Evolutionary conservation across 2,888 invertebrate species (phyloP).

Genomic region (Drosophila seclusa): DNA sequence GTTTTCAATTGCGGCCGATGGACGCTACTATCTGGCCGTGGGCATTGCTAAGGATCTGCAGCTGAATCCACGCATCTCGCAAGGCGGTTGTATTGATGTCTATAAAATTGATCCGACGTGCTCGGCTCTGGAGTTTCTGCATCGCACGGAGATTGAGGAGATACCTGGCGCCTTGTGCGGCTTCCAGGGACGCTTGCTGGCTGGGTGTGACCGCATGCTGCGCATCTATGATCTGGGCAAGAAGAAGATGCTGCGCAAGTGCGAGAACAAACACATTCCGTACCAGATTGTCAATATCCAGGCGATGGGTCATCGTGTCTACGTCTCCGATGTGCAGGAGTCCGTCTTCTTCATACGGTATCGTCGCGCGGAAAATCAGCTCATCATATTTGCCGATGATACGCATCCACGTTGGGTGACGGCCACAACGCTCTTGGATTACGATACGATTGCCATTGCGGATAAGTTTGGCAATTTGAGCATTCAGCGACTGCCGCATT

Average conservation of each 20-base stretch:
- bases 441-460: constrained; percentile 97
- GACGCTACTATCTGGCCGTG: constrained; percentile 89
- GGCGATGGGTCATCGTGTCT: constrained; percentile 96
- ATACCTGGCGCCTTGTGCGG: constrained; percentile 95
- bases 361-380: constrained; percentile 97
- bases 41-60: constrained; percentile 96
- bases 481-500: constrained; percentile 94
- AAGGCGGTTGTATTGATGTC: constrained; percentile 93
- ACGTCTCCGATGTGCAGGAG: constrained; percentile 98
- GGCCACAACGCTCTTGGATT: constrained; percentile 95
- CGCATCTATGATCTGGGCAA: constrained; percentile 98
- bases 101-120: constrained; percentile 91
- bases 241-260: constrained; percentile 97
- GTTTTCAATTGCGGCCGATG: constrained; percentile 88
- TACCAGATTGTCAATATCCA: constrained; percentile 97
- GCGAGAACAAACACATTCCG: constrained; percentile 98
- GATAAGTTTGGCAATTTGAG: constrained; percentile 99
- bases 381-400: constrained; percentile 99
- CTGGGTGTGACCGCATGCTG: constrained; percentile 96
- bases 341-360: constrained; percentile 98
- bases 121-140: constrained; percentile 94
- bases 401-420: constrained; percentile 99
- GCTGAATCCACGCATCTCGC: constrained; percentile 93
- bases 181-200: constrained; percentile 95
- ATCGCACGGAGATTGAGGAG: constrained; percentile 97